These are phyloP conservation scores for Lacerta bilineata DNA, from an alignment of 2,797 vertebrate species.

Conservation along the genomic window DNA sequence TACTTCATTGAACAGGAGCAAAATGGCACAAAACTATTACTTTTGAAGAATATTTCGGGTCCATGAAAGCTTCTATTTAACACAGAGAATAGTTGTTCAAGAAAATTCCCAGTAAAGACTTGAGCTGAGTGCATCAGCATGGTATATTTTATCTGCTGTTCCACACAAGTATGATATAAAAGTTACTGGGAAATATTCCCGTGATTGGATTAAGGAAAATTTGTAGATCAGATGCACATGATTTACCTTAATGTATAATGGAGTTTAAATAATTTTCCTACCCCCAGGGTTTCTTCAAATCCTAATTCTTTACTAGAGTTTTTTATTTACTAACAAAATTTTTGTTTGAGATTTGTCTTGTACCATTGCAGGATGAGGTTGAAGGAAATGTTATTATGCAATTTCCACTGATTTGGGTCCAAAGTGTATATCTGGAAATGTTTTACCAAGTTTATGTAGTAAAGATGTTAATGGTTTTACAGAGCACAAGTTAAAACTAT, in stretches of 20 bases:
- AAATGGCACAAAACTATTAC: background rate
- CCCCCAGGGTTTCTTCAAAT: background rate
- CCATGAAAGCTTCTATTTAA: background rate
- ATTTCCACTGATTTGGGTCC: conserved; percentile 20
- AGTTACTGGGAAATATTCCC: background rate
- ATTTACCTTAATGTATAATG: background rate
- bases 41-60: background rate
- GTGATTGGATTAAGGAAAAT: background rate
- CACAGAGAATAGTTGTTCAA: background rate
- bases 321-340: conserved; percentile 1
- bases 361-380: background rate
- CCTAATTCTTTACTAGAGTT: background rate
- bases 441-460: conserved; percentile 31
- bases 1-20: background rate
- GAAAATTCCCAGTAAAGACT: conserved; percentile 3
- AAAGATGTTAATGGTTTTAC: conserved; percentile 50
- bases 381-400: conserved; percentile 6
- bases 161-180: background rate
- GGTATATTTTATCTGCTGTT: background rate
- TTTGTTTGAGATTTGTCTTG: background rate
- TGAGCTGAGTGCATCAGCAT: background rate
- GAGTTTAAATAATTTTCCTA: background rate
- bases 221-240: background rate
- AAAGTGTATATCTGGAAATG: conserved; percentile 34
- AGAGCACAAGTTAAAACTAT: conserved; percentile 52